A percentile compares a stretch with the other conserved stretches of the same genome.
These are phyloP conservation scores for Eupeodes latifasciatus DNA, from an alignment of 2,888 invertebrate genomes.

Conservation along the genomic window DNA sequence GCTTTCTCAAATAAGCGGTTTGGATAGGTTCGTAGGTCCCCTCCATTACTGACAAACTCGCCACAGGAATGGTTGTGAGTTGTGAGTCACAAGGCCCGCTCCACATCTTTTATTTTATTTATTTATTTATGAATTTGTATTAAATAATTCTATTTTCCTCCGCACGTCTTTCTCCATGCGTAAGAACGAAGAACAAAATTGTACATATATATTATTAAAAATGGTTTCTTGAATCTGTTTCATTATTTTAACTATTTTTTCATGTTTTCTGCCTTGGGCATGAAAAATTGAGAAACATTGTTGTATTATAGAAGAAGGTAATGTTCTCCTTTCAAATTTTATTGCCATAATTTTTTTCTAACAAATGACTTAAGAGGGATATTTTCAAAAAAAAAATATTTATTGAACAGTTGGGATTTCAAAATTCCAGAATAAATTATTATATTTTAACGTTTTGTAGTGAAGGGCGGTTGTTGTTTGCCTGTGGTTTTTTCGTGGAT, in stretches of 20 bases:
- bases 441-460: conserved; percentile 15
- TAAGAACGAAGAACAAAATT: background rate
- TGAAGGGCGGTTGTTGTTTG: background rate
- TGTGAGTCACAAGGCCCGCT: too few species aligned
- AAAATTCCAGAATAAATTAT: conserved; percentile 68
- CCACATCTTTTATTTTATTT: too few species aligned
- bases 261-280: conserved; percentile 24
- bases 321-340: conserved; percentile 20
- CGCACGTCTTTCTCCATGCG: background rate
- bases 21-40: too few species aligned
- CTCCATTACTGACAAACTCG: too few species aligned
- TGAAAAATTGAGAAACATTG: conserved; percentile 9
- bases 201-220: background rate
- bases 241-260: conserved; percentile 38
- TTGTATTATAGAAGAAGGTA: background rate
- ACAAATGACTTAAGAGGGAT: conserved; percentile 19
- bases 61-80: too few species aligned
- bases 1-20: too few species aligned
- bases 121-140: too few species aligned
- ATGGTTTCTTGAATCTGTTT: conserved; percentile 17
- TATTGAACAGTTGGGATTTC: conserved; percentile 62
- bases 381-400: conserved; percentile 34
- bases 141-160: too few species aligned
- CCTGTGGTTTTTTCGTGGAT: conserved; percentile 25
- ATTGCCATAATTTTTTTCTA: conserved; percentile 27